These are phyloP conservation scores for Heliconius nattereri DNA, from an alignment of 1,140 invertebrate species.

Conservation along the genomic window DNA sequence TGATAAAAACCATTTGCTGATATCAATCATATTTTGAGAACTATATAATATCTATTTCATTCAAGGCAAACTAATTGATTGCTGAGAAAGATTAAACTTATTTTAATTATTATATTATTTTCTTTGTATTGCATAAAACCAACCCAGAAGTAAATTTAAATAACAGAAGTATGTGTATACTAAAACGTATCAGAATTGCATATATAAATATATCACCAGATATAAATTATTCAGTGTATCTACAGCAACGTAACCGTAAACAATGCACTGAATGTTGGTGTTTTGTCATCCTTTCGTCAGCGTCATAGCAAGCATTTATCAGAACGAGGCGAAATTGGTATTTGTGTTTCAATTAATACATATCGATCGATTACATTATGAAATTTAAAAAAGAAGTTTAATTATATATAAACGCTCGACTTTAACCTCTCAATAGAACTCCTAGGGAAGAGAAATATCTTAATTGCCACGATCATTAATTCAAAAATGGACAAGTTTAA, in stretches of 20 bases:
- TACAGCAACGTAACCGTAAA: not conserved
- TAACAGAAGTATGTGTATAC: not conserved
- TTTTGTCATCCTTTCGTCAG: not conserved
- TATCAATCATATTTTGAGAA: slow-evolving; percentile 12
- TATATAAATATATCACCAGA: not conserved
- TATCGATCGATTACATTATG: not conserved
- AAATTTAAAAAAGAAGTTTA: not conserved
- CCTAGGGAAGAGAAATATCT: no score
- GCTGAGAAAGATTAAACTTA: not conserved
- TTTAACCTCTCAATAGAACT: no score
- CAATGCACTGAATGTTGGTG: not conserved
- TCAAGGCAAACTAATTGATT: not conserved
- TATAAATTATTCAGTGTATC: not conserved
- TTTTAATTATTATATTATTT: not conserved
- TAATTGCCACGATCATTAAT: no score
- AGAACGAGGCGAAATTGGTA: not conserved
- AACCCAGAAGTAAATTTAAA: no score
- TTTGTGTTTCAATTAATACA: not conserved
- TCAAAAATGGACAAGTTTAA: no score
- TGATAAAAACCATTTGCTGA: slow-evolving; percentile 38
- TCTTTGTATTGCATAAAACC: not conserved
- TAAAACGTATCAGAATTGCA: not conserved
- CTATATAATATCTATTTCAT: not conserved
- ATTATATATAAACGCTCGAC: not conserved
- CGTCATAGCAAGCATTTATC: not conserved